Conservation (phyloP, 2,113 vertebrate species). For the Parotia lawesii region DNA sequence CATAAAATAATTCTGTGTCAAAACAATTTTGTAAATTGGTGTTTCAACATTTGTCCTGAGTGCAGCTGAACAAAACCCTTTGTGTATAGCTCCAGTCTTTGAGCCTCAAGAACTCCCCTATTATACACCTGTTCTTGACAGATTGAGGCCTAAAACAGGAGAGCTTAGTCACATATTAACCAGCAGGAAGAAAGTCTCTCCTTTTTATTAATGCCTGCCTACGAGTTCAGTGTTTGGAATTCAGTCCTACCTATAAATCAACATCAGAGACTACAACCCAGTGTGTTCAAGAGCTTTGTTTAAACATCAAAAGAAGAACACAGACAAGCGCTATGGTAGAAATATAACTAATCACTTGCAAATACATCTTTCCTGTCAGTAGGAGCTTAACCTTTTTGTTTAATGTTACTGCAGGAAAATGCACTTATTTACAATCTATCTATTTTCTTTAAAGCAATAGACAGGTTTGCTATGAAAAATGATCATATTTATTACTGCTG, state of each 20-base stretch:
- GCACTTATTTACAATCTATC: slow-evolving; percentile 64
- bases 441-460: slow-evolving; percentile 62
- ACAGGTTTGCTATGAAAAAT: slow-evolving; percentile 50
- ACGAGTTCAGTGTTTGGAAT: slow-evolving; percentile 76
- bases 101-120: slow-evolving; percentile 66
- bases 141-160: slow-evolving; percentile 71
- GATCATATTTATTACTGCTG: slow-evolving; percentile 48
- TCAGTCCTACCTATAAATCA: slow-evolving; percentile 81
- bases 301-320: slow-evolving; percentile 82
- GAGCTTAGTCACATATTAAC: slow-evolving; percentile 71
- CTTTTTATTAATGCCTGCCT: slow-evolving; percentile 74
- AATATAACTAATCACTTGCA: slow-evolving; percentile 84
- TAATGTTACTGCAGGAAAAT: slow-evolving; percentile 73
- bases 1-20: slow-evolving; percentile 63
- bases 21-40: slow-evolving; percentile 59
- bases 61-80: slow-evolving; percentile 44
- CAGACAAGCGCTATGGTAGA: slow-evolving; percentile 73
- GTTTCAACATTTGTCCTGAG: slow-evolving; percentile 56
- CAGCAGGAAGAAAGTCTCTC: slow-evolving; percentile 72
- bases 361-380: slow-evolving; percentile 81
- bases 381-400: slow-evolving; percentile 82
- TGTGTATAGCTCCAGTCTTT: slow-evolving; percentile 60
- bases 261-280: slow-evolving; percentile 80
- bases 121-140: slow-evolving; percentile 73
- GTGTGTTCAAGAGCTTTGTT: slow-evolving; percentile 82